phyloP scores from a whole-genome alignment of 2,888 invertebrate genomes.

The Tachina grossa region DNA sequence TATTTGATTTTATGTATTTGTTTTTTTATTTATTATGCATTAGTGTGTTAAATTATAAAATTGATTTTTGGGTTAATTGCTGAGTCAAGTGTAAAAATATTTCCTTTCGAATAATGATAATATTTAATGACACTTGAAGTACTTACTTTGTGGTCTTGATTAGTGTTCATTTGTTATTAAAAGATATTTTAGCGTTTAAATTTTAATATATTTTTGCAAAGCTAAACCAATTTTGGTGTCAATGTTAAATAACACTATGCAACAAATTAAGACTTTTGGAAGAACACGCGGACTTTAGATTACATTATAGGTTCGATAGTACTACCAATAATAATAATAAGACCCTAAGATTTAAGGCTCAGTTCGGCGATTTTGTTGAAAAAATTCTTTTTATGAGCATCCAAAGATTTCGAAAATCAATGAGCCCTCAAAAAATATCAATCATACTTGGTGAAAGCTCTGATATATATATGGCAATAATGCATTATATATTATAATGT shows the following conservation, averaged over 20 bases:
- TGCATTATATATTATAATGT: too few relatives aligned
- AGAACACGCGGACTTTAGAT: too few relatives aligned
- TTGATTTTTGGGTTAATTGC: constrained; percentile 52
- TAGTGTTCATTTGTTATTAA: constrained; percentile 9
- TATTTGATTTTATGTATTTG: background rate
- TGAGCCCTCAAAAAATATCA: too few relatives aligned
- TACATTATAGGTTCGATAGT: too few relatives aligned
- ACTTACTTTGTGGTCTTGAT: constrained; percentile 22
- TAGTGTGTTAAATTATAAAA: constrained; percentile 7
- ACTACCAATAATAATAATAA: too few relatives aligned
- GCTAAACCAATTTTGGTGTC: constrained; percentile 24
- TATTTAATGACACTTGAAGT: constrained; percentile 56
- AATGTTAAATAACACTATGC: constrained; percentile 2
- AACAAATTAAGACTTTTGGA: too few relatives aligned
- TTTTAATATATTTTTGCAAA: background rate
- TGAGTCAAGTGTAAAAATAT: constrained; percentile 52
- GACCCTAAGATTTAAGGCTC: too few relatives aligned
- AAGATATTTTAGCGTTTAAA: background rate
- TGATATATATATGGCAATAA: too few relatives aligned
- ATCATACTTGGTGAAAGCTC: too few relatives aligned
- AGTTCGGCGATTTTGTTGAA: too few relatives aligned
- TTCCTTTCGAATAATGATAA: constrained; percentile 50
- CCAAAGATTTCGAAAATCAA: too few relatives aligned
- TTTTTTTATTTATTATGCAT: constrained; percentile 22
- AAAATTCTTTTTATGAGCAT: too few relatives aligned